phyloP scores from a whole-genome alignment of 2,113 vertebrate species.

The Phalacrocorax aristotelis region DNA sequence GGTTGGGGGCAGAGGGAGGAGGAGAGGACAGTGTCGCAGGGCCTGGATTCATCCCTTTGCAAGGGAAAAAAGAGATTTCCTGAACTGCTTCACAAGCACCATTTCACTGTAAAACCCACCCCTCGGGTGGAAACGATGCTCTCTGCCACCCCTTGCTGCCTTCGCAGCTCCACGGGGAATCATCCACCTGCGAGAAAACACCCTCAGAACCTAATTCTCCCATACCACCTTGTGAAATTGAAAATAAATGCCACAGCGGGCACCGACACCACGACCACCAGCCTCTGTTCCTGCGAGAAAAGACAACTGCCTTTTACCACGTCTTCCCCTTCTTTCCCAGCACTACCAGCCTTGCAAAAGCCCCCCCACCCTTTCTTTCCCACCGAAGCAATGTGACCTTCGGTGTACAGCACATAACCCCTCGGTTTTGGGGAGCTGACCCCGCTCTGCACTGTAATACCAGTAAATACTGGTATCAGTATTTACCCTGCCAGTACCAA shows the following conservation, averaged over 20 bases:
- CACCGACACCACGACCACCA: rapidly evolving
- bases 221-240: rapidly evolving
- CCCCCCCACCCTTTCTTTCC: not conserved
- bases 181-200: not conserved
- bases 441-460: not conserved
- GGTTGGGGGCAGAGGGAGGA: rapidly evolving
- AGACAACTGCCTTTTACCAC: not conserved
- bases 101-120: not conserved
- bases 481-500: not conserved
- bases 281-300: rapidly evolving
- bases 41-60: not conserved
- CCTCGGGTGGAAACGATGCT: rapidly evolving
- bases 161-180: not conserved
- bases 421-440: not conserved
- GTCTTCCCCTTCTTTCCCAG: not conserved
- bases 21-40: not conserved
- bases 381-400: not conserved
- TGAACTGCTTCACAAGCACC: not conserved
- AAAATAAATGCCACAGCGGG: not conserved
- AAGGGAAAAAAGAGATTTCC: not conserved
- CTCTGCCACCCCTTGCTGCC: not conserved
- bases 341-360: not conserved
- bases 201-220: not conserved
- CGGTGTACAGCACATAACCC: rapidly evolving
- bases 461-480: not conserved